Evolutionary conservation across 1,140 invertebrate genomes (phyloP).

Genomic region (Plutomurus gul): DNA sequence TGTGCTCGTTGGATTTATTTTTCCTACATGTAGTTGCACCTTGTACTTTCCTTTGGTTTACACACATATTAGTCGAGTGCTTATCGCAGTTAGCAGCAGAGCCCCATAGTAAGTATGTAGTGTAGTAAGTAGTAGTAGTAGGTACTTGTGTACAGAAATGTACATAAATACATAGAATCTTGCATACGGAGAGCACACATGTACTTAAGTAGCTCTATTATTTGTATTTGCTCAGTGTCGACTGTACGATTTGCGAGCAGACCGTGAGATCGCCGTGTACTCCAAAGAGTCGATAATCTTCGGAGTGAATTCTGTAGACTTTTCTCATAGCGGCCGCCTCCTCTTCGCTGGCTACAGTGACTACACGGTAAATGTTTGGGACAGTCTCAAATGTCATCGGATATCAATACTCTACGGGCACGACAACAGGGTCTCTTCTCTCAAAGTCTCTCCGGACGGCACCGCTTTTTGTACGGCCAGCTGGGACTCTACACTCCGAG

Average conservation of each 20-base stretch:
- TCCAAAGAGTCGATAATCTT: slow-evolving; percentile 98
- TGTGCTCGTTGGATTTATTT: no score
- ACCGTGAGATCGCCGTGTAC: slow-evolving; percentile 96
- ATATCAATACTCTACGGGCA: slow-evolving; percentile 94
- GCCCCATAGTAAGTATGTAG: no score
- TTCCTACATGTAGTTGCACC: no score
- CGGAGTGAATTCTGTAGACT: slow-evolving; percentile 96
- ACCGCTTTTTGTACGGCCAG: slow-evolving; percentile 95
- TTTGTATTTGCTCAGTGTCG: slow-evolving; percentile 75
- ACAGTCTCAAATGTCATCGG: slow-evolving; percentile 90
- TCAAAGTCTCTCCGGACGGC: slow-evolving; percentile 95
- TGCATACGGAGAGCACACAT: not conserved
- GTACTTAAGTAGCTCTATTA: not conserved
- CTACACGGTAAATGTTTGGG: slow-evolving; percentile 98
- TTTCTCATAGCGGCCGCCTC: slow-evolving; percentile 91
- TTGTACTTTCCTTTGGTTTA: no score
- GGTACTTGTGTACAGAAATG: no score
- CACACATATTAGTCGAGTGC: no score
- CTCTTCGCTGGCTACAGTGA: slow-evolving; percentile 99
- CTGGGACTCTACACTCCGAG: slow-evolving; percentile 95
- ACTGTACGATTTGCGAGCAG: slow-evolving; percentile 95
- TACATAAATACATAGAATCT: not conserved
- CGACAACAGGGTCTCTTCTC: slow-evolving; percentile 93
- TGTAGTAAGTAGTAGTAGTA: no score
- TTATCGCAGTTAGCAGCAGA: no score